Evolutionary conservation across 2,797 vertebrate genomes (phyloP), one percentile per base, ranked within the genome.

Genomic region (Acomys russatus): DNA sequence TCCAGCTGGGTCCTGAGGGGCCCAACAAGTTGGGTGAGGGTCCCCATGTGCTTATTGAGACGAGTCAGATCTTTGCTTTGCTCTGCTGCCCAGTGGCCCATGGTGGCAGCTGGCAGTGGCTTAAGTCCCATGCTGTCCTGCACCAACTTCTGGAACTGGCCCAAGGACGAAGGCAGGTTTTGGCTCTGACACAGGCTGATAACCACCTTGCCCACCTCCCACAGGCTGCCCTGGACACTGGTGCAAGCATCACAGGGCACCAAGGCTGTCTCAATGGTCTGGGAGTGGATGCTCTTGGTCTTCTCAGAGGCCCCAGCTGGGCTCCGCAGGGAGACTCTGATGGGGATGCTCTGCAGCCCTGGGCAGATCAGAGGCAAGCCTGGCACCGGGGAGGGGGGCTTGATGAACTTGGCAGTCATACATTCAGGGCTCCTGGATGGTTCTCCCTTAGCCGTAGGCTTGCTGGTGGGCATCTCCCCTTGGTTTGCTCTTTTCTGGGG

Each of bases 81-180:
- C 97, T 99, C 99, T 0, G 96, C 96, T 20, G 98, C 98, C 99
- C 99, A 99, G 97, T 98, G 99, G 76, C 97, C 92, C 74, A 99
- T 10, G 4, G 99, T 99, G 0, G 68, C 91, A 0, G 98, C 98
- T 0, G 99, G 99, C 97, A 99, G 98, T 0, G 94, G 98, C 78
- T 97, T 98, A 35, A 97, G 95, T 49, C 98, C 98, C 30, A 98
- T 20, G 0, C 96, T 98, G 33, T 99, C 99, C 86, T 98, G 98
- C 61, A 99, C 96, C 51, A 97, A 98, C 61, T 95, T 98, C 91
- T 99, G 98, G 91, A 99, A 99, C 38, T 96, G 98, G 98, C 98
- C 98, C 71, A 99, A 98, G 51, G 99, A 99, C 0, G 99, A 99
- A 64, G 99, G 99, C 97, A 99, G 98, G 90, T 99, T 99, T 97